These are phyloP conservation scores for Mimumesa dahlbomi DNA, from an alignment of 2,888 invertebrate species.

Conservation along the genomic window DNA sequence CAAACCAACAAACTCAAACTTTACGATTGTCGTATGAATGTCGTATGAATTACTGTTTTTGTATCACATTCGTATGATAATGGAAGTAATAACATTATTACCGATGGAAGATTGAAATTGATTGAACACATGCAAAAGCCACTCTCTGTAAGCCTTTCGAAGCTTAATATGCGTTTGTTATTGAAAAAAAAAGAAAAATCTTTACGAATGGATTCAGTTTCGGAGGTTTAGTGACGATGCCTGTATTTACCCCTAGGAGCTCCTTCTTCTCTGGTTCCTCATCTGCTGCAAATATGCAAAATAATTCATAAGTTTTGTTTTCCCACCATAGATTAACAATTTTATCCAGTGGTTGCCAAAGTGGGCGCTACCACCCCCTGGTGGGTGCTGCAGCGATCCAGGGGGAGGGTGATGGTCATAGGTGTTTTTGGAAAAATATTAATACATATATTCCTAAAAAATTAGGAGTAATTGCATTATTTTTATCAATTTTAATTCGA, in stretches of 20 bases:
- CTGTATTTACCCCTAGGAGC: constrained; percentile 80
- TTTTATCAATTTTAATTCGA: too few relatives aligned
- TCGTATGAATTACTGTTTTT: neutral
- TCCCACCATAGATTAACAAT: neutral
- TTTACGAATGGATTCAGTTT: constrained; percentile 80
- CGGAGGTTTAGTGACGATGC: constrained; percentile 78
- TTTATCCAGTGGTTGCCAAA: too few relatives aligned
- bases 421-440: too few relatives aligned
- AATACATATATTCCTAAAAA: too few relatives aligned
- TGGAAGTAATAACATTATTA: too few relatives aligned
- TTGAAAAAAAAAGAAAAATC: constrained; percentile 71
- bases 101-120: too few relatives aligned
- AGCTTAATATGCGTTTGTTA: constrained; percentile 61
- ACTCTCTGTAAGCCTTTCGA: constrained; percentile 58
- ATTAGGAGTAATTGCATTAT: too few relatives aligned
- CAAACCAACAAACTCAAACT: neutral
- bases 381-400: too few relatives aligned
- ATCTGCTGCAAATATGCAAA: constrained; percentile 67
- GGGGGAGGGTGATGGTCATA: too few relatives aligned
- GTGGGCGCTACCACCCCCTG: too few relatives aligned
- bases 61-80: too few relatives aligned
- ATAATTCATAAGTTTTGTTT: neutral
- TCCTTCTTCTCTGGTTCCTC: constrained; percentile 79
- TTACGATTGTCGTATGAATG: neutral
- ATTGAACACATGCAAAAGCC: constrained; percentile 59